Evolutionary conservation across 2,888 invertebrate genomes (phyloP).

Genomic region (Cataglyphis livida): DNA sequence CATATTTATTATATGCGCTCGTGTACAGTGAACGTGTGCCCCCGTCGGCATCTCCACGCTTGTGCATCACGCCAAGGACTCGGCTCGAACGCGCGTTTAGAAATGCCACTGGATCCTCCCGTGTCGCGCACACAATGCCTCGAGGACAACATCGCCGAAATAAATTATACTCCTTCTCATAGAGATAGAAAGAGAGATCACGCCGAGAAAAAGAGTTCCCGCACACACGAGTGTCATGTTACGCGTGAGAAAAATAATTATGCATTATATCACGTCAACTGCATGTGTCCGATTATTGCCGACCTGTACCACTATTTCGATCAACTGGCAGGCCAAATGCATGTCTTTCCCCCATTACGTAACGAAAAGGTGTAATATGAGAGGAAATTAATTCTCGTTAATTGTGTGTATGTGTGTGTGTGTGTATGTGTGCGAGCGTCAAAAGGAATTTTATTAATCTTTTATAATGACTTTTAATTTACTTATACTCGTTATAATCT

Average conservation of each 20-base stretch:
- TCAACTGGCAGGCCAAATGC: background rate
- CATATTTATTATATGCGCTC: conserved; percentile 59
- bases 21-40: conserved; percentile 72
- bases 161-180: background rate
- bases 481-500: background rate
- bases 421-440: background rate
- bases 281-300: background rate
- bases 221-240: background rate
- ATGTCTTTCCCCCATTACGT: background rate
- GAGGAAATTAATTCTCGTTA: background rate
- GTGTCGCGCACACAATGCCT: conserved; percentile 45
- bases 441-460: background rate
- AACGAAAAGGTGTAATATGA: background rate
- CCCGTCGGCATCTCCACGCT: conserved; percentile 69
- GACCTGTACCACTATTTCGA: background rate
- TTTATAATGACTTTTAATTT: conserved; percentile 16
- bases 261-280: conserved; percentile 14
- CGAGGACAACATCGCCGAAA: conserved; percentile 38
- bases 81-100: conserved; percentile 61
- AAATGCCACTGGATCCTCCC: conserved; percentile 75
- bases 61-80: conserved; percentile 74
- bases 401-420: background rate
- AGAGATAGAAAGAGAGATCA: background rate
- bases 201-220: background rate
- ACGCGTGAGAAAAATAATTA: background rate